Conservation (phyloP, 2,888 invertebrate species). For the Drosophila nr. fundita region DNA sequence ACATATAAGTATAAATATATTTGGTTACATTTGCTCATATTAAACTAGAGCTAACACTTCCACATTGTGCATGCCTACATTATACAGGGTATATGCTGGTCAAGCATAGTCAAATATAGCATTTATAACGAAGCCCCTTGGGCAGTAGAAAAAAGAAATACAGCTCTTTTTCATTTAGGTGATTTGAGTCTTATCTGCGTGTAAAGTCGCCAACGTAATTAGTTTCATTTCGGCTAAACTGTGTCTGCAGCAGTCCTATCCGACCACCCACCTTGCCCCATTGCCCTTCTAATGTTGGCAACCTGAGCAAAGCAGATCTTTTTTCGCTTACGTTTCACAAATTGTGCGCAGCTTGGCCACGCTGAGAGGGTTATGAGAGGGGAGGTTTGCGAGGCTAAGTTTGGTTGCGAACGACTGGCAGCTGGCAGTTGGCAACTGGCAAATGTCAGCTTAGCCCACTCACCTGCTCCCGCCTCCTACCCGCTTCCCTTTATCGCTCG, state of each 20-base stretch:
- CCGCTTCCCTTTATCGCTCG: not conserved
- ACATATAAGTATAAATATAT: not conserved
- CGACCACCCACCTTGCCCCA: not conserved
- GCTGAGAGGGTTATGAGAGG: not conserved
- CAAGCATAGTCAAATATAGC: not conserved
- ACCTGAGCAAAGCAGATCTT: slow-evolving; percentile 49
- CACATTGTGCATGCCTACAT: not conserved
- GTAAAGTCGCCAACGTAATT: slow-evolving; percentile 72
- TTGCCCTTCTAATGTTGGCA: slow-evolving; percentile 5
- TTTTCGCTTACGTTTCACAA: slow-evolving; percentile 74
- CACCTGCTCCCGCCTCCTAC: not conserved
- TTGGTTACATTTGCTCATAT: not conserved
- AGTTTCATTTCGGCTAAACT: slow-evolving; percentile 63
- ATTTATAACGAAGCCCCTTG: slow-evolving; percentile 12
- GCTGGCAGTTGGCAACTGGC: slow-evolving; percentile 46
- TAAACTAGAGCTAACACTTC: not conserved
- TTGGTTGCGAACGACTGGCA: slow-evolving; percentile 28
- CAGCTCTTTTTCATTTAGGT: slow-evolving; percentile 50
- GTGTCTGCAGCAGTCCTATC: slow-evolving; percentile 17
- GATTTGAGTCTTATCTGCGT: slow-evolving; percentile 78
- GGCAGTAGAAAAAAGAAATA: slow-evolving; percentile 15
- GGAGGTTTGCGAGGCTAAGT: not conserved
- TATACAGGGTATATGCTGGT: slow-evolving; percentile 12
- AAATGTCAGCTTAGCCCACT: slow-evolving; percentile 67
- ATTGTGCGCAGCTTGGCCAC: slow-evolving; percentile 53